Conservation (phyloP, 2,797 vertebrate species). For the Anolis apletophallus region DNA sequence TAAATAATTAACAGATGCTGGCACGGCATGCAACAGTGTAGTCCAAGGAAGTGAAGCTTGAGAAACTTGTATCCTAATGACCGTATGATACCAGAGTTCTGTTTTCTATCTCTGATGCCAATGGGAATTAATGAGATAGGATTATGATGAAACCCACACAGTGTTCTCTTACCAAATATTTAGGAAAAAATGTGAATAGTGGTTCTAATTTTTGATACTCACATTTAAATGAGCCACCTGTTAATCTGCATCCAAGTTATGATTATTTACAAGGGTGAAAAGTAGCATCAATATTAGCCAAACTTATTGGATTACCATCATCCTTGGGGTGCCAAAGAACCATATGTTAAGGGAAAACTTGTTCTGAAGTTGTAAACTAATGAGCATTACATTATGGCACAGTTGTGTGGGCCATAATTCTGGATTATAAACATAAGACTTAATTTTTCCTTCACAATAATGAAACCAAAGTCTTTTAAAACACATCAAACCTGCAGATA, state of each 20-base stretch:
- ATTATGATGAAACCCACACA: constrained; percentile 37
- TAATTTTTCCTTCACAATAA: background rate
- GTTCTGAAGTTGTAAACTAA: background rate
- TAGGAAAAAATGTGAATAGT: constrained; percentile 49
- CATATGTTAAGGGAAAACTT: constrained; percentile 21
- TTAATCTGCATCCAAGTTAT: constrained; percentile 52
- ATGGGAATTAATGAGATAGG: constrained; percentile 35
- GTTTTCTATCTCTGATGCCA: background rate
- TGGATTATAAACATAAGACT: background rate
- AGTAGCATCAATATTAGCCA: background rate
- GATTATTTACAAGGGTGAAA: constrained; percentile 12
- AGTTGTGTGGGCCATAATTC: background rate
- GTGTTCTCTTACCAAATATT: background rate
- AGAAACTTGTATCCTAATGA: constrained; percentile 20
- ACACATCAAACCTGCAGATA: background rate
- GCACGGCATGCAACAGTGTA: constrained; percentile 28
- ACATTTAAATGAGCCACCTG: constrained; percentile 52
- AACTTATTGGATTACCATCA: constrained; percentile 4
- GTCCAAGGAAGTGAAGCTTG: background rate
- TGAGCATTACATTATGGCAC: background rate
- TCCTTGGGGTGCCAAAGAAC: constrained; percentile 35
- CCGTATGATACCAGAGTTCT: constrained; percentile 28
- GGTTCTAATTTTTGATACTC: constrained; percentile 56
- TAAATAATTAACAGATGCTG: background rate
- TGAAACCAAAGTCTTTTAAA: background rate